Evolutionary conservation across 2,888 invertebrate genomes (phyloP), one percentile per base, ranked within the genome.

Genomic region (Eilema sororculum): DNA sequence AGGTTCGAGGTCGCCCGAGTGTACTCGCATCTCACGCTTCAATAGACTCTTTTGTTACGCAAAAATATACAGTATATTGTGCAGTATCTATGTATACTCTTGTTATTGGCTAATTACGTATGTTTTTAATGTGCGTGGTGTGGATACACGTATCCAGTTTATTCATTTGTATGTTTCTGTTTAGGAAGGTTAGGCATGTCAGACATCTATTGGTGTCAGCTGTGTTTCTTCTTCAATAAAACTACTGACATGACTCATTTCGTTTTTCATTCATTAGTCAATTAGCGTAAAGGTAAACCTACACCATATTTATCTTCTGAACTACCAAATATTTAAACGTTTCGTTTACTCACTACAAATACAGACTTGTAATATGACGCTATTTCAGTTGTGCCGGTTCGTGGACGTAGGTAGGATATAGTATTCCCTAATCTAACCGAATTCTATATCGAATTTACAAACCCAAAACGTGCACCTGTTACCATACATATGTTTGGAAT

Each of bases 1-100:
- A 89, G 92, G 94, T 94, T 94, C 91, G 94, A 93, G 95, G 94
- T 91, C 92, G 85, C 78, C 79, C 85, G 80, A 81, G 86, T 86
- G 86, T 87, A 86, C 79, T 83, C 84, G 80, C 76, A 80, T 86
- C 84, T 86, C 80, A 77, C 81, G 83, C 82, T 77, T 87, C 83
- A 86, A 85, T 86, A 81, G 84, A 79, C 82, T 81, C 80, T 78
- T 87, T 84, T 83, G 82, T 84, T 72, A 61, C 41, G 73, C 71
- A 75, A 79, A 73, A 78, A 71, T 65, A 78, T 77, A 69, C 76
- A 52, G n/a, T n/a, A n/a, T 52, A 52, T n/a, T 52, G 20, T 52
- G 52, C 52, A 52, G 52, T 52, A 52, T 52, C 20, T 52, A 52
- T 52, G 52, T 52, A 52, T 52, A 20, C 20, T 41, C 41, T 16